Base-by-base conservation (phyloP, 2,888 invertebrate species). In the Perithous albicinctus region DNA sequence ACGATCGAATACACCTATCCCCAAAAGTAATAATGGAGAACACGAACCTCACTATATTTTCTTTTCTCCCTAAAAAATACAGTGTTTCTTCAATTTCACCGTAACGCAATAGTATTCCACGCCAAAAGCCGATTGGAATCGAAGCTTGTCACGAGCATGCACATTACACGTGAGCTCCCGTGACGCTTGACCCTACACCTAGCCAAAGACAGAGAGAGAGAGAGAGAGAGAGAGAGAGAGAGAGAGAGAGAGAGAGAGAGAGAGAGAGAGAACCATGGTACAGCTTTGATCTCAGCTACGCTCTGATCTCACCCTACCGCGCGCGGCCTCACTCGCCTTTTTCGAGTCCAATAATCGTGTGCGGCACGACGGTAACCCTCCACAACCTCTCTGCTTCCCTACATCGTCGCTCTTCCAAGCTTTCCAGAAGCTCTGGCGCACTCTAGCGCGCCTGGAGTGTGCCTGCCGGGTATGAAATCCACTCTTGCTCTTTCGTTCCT, bases 391-490 rank as follows among this genome's bases (percentile, higher is more conserved):
- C 59, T 35, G 59, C 15, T 35, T n/a, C 38, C n/a, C 41, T n/a
- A 43, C 48, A 15, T 51, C 63, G 69, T 64, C 46, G 66, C 66
- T 79, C 43, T 67, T 26, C 43, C 66, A 38, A 76, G 72, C 75
- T 72, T 38, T 72, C 67, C 78, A 66, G 75, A 67, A 67, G 48
- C 69, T 66, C 43, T 8, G 43, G 23, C 67, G 43, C 7, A 32
- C 29, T 59, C 32, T 20, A 38, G 29, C 72, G 12, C 61, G 61
- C 66, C 67, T 56, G 32, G 59, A 70, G 51, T 67, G 56, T 61
- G 66, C 59, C 66, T 72, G 54, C n/a, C 76, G 76, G 72, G 64
- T 69, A 72, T 80, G 72, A 80, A 80, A 80, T 80, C 72, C 72
- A 72, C 72, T 72, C 75, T 70, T 59, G 72, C 66, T 72, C 35